Conservation (phyloP, 2,797 vertebrate species). For the Morus bassanus region DNA sequence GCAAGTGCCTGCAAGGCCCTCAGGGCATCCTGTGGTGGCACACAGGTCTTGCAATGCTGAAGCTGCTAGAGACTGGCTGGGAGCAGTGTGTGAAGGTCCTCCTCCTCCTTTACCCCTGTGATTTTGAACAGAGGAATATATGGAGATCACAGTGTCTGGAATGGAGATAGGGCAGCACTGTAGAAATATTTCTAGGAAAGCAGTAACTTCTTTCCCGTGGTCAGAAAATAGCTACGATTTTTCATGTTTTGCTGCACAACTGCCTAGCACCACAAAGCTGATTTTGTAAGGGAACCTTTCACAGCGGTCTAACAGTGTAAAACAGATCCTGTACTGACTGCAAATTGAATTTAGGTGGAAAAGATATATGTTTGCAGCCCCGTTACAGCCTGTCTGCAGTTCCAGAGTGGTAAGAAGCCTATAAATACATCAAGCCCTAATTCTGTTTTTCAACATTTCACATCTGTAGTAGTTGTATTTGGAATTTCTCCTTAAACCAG, state of each 20-base stretch:
- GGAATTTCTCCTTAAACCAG: background rate
- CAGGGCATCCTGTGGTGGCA: background rate
- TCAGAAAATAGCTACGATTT: background rate
- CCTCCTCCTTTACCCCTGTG: background rate
- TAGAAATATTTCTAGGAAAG: background rate
- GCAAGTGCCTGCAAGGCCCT: background rate
- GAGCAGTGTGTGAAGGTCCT: background rate
- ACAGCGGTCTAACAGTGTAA: background rate
- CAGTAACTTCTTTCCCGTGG: background rate
- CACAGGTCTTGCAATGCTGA: background rate
- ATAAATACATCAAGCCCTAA: background rate
- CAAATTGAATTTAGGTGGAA: background rate
- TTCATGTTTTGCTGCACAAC: background rate
- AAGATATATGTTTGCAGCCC: background rate
- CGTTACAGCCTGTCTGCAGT: background rate
- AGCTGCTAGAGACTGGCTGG: background rate
- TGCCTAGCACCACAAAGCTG: background rate
- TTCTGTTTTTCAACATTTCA: background rate
- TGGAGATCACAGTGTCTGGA: background rate
- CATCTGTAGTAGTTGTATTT: background rate
- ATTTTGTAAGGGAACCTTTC: background rate
- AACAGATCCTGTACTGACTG: background rate
- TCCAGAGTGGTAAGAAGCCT: background rate
- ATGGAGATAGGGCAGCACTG: background rate
- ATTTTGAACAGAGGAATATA: background rate